Percentiles rank a stretch among this genome's conserved stretches.
Conservation (phyloP, 53 echinoderm and acorn worm genomes). For the Mesocentrotus franciscanus region DNA sequence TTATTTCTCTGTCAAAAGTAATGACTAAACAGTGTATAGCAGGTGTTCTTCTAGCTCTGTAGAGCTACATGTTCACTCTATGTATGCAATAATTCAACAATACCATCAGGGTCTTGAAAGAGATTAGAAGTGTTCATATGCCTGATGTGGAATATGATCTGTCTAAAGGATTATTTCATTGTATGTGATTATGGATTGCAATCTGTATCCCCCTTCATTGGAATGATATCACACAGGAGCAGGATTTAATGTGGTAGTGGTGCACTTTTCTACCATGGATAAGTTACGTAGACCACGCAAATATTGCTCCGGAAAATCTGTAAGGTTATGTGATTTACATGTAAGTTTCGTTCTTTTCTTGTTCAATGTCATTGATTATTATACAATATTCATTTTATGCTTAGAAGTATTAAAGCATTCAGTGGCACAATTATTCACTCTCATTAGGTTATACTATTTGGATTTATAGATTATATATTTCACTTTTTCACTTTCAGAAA, state of each 20-base stretch:
- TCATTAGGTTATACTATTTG: background rate
- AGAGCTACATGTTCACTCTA: background rate
- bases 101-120: conserved; percentile 36
- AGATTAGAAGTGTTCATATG: conserved; percentile 10
- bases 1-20: background rate
- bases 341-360: background rate
- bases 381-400: background rate
- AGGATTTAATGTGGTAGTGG: conserved; percentile 1
- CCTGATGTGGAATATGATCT: conserved; percentile 33
- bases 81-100: background rate
- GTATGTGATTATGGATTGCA: conserved; percentile 28
- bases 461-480: background rate
- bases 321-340: conserved; percentile 42
- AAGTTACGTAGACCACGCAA: conserved; percentile 2
- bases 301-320: conserved; percentile 22
- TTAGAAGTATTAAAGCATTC: background rate
- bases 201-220: background rate
- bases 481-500: conserved; percentile 67
- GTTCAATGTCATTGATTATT: background rate
- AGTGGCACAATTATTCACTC: background rate
- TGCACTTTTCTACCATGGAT: background rate
- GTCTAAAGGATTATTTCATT: conserved; percentile 49
- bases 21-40: background rate
- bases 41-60: background rate
- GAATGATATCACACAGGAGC: conserved; percentile 16